Evolutionary conservation across 1,140 invertebrate genomes (phyloP), one percentile per base, ranked within the genome.

Genomic region (Drosophila mayri): DNA sequence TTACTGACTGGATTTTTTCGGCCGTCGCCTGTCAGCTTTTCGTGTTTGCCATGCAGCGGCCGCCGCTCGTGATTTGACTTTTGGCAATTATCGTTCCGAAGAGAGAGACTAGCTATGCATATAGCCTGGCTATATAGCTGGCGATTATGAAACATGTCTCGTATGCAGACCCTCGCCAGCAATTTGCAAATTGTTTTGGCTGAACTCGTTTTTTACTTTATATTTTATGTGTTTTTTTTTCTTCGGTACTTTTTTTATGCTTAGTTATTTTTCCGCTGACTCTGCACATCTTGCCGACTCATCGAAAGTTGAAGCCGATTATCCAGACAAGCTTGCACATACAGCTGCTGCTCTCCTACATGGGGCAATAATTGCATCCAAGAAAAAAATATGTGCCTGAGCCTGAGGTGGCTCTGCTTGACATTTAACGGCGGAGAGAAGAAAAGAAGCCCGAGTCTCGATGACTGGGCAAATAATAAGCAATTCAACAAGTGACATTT

Each of bases 251-350:
- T 35, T 44, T n/a, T 12, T 28, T 4, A 9, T 59, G 43, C 8
- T 28, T n/a, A 9, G 18, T 37, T 14, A 20, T 14, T 66, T 66
- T 49, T 49, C 16, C 20, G 64, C 64, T 35, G 20, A 47, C 41
- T 46, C 32, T 62, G 70, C 68, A 74, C 47, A 62, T 74, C 58
- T 74, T 43, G 55, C 38, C 38, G 49, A 74, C 58, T 41, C 58
- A 74, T 75, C 58, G 71, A 74, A 74, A 74, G 71, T 74, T 74
- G 70, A 63, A 74, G 46, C 68, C 70, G 44, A 60, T 73, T 72
- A 73, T 32, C 54, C 44, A 28, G 41, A 49, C 67, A 25, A 38
- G 62, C 35, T 43, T 18, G 30, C 44, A 37, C 12, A 58, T 6
- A 43, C 28, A 38, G 18, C 18, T 18, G 46, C n/a, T 20, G 46